Evolutionary conservation across 1,140 invertebrate genomes (phyloP), one percentile per base, ranked within the genome.

Genomic region (Diachasma alloeum): DNA sequence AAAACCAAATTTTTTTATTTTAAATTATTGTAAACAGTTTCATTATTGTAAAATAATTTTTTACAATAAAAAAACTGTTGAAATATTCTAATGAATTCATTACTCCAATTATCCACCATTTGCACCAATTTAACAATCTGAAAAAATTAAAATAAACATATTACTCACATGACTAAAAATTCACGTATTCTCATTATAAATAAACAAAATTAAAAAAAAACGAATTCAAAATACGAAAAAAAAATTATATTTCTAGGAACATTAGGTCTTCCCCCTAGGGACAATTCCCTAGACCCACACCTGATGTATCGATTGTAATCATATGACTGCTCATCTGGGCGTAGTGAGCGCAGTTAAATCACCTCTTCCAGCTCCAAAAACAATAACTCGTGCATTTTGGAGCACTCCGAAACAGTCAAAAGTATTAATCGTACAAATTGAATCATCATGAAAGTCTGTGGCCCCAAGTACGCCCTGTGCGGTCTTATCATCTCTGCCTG

Each of bases 391-490:
- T 56, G 13, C 13, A 53, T 53, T 53, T 53, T 19, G 48, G 11
- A 19, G n/a, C n/a, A 53, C n/a, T 17, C n/a, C 2, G n/a, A 1
- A 53, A 17, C 17, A 53, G 6, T 53, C 4, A 11, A 11, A 46
- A 46, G 48, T 53, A 15, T 15, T n/a, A 19, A 53, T 53, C 24
- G 13, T 26, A 26, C n/a, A 59, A 59, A n/a, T 19, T 59, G 3
- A 63, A 11, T 24, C 3, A 26, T 63, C 22, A 63, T 26, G 59
- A 63, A 63, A 63, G 24, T 63, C 9, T 96, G 96, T 90, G 96
- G 96, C n/a, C 96, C 96, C 70, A 97, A 97, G 91, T 92, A 96
- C 72, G 97, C 96, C 73, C 92, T 97, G 36, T 97, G 96, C 86
- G 95, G 96, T 63, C 89, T 97, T n/a, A 93, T 98, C 63, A 90